phyloP scores from a whole-genome alignment of 2,113 vertebrate genomes.

The Crotalus viridis region DNA sequence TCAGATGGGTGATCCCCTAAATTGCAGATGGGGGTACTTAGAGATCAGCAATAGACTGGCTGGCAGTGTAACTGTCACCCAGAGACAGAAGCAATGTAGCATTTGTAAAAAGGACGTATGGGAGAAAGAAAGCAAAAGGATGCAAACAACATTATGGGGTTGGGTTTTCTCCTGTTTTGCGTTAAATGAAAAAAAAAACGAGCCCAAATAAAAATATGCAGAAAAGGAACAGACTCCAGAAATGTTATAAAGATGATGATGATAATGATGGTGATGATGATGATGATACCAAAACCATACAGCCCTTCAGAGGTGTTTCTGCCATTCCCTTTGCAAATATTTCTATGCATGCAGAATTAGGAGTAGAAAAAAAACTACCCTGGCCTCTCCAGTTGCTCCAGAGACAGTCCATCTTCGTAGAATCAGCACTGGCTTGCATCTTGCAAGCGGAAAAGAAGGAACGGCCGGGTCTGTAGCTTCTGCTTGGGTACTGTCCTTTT shows the following conservation, averaged over 20 bases:
- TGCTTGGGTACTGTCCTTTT: conserved; percentile 63
- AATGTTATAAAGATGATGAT: conserved; percentile 44
- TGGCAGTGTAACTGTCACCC: conserved; percentile 11
- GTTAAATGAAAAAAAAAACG: conserved; percentile 9
- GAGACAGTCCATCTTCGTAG: conserved; percentile 92
- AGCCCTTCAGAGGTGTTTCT: conserved; percentile 37
- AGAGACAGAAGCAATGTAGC: conserved; percentile 30
- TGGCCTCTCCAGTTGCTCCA: conserved; percentile 98
- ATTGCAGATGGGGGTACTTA: neutral
- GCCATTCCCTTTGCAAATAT: conserved; percentile 55
- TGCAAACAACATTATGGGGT: neutral
- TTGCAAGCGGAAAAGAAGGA: conserved; percentile 58
- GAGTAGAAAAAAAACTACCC: conserved; percentile 76
- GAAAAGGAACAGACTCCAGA: conserved; percentile 68
- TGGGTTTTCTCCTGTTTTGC: neutral
- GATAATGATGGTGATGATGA: neutral
- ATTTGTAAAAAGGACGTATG: conserved; percentile 31
- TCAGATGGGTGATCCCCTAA: neutral
- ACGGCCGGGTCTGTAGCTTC: conserved; percentile 45
- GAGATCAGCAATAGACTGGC: conserved; percentile 27
- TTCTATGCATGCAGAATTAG: conserved; percentile 71
- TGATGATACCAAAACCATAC: conserved; percentile 61
- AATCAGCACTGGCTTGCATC: conserved; percentile 93
- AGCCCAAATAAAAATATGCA: neutral
- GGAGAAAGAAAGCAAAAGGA: conserved; percentile 6